Evolutionary conservation across 92 coral and sea anemone species (phyloP).

Genomic region (Palythoa grandis): DNA sequence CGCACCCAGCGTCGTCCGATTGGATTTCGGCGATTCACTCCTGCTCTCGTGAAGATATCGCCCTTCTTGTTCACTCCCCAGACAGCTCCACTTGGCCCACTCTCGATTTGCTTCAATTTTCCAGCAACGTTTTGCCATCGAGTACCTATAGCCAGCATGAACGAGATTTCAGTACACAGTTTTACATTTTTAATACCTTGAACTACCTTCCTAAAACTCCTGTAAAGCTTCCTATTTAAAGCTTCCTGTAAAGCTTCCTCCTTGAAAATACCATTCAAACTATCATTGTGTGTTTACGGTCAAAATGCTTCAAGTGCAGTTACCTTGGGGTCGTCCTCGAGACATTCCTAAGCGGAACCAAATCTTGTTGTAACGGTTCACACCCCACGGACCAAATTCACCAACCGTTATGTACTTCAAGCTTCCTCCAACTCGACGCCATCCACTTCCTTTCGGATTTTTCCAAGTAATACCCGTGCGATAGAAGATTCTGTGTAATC

Average conservation of each 20-base stretch:
- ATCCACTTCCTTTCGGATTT: constrained; percentile 1
- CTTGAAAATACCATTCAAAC: no score
- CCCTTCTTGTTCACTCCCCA: constrained; percentile 34
- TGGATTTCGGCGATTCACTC: constrained; percentile 17
- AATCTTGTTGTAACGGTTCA: constrained; percentile 25
- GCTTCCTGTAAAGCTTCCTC: no score
- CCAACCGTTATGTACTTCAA: constrained; percentile 24
- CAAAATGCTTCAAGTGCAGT: not conserved
- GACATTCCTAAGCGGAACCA: constrained; percentile 32
- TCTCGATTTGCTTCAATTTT: constrained; percentile 33
- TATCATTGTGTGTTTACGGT: no score
- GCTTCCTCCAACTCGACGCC: constrained; percentile 9
- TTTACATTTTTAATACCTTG: no score
- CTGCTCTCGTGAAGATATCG: constrained; percentile 23
- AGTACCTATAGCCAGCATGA: not conserved
- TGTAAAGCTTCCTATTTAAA: no score
- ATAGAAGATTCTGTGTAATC: constrained; percentile 23
- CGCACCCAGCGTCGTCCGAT: no score
- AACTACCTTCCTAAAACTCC: no score
- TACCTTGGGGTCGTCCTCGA: not conserved
- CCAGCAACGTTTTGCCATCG: constrained; percentile 35
- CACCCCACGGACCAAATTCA: constrained; percentile 45
- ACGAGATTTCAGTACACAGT: not conserved
- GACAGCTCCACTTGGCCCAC: constrained; percentile 41
- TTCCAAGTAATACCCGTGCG: constrained; percentile 46